phyloP scores from a whole-genome alignment of 2,888 invertebrate genomes.

The Pimpla rufipes region DNA sequence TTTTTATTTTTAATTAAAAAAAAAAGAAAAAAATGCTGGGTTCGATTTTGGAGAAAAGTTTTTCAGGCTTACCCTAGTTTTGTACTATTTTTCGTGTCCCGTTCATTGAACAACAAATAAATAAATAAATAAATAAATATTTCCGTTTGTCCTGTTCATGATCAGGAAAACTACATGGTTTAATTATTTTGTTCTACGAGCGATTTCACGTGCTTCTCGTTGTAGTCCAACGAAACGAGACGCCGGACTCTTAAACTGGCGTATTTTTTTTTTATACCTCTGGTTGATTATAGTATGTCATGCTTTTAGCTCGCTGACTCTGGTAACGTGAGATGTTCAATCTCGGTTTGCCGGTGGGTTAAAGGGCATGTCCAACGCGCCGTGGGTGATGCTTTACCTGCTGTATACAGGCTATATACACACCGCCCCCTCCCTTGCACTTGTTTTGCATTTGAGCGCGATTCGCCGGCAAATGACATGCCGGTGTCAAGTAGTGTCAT shows the following conservation, averaged over 20 bases:
- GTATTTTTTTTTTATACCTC: slow-evolving; percentile 45
- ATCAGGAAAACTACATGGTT: no score
- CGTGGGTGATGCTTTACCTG: slow-evolving; percentile 68
- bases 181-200: no score
- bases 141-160: no score
- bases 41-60: no score
- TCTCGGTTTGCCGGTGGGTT: slow-evolving; percentile 61
- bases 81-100: no score
- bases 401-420: not conserved
- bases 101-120: no score
- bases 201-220: no score
- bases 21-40: no score
- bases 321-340: slow-evolving; percentile 60
- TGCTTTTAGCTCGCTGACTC: slow-evolving; percentile 57
- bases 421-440: not conserved
- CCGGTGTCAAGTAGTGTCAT: slow-evolving; percentile 78
- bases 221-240: no score
- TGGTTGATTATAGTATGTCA: slow-evolving; percentile 45
- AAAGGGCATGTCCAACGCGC: slow-evolving; percentile 71
- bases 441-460: slow-evolving; percentile 34
- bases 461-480: slow-evolving; percentile 73
- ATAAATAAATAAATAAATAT: no score
- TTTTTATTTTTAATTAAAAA: no score
- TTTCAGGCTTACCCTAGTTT: no score
- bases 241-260: slow-evolving; percentile 1